These are phyloP conservation scores for Pseudomugil tenellus DNA, from an alignment of 2,797 vertebrate species.

Conservation along the genomic window DNA sequence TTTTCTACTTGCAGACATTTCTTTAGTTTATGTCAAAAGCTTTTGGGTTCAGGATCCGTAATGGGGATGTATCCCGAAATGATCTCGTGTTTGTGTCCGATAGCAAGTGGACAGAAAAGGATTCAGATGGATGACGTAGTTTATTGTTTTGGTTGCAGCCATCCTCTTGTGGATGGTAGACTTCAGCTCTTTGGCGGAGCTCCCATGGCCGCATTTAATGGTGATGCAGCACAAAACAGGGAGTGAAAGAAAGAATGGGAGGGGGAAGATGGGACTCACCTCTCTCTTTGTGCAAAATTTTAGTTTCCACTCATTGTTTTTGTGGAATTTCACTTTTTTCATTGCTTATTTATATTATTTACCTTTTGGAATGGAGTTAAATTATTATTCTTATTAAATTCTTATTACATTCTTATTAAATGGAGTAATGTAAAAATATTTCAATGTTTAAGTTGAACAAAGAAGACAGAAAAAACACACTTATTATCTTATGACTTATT, in stretches of 20 bases:
- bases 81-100: slow-evolving; percentile 11
- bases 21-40: slow-evolving; percentile 13
- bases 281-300: slow-evolving; percentile 26
- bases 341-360: not conserved
- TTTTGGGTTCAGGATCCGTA: slow-evolving; percentile 20
- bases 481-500: slow-evolving; percentile 7
- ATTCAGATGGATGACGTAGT: slow-evolving; percentile 55
- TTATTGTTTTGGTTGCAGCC: slow-evolving; percentile 72
- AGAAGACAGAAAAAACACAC: not conserved
- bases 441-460: not conserved
- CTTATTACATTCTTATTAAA: too few species aligned
- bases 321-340: slow-evolving; percentile 3
- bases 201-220: slow-evolving; percentile 65
- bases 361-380: not conserved
- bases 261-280: slow-evolving; percentile 4
- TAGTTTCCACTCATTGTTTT: slow-evolving; percentile 24
- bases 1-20: slow-evolving; percentile 1
- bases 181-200: slow-evolving; percentile 72
- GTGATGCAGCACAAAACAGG: slow-evolving; percentile 71
- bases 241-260: slow-evolving; percentile 35
- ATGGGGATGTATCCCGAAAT: slow-evolving; percentile 28
- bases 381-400: not conserved
- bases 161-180: slow-evolving; percentile 65
- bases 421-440: too few species aligned
- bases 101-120: slow-evolving; percentile 33